These are phyloP conservation scores for Parascotia fuliginaria DNA, from an alignment of 2,888 invertebrate genomes.

Conservation along the genomic window DNA sequence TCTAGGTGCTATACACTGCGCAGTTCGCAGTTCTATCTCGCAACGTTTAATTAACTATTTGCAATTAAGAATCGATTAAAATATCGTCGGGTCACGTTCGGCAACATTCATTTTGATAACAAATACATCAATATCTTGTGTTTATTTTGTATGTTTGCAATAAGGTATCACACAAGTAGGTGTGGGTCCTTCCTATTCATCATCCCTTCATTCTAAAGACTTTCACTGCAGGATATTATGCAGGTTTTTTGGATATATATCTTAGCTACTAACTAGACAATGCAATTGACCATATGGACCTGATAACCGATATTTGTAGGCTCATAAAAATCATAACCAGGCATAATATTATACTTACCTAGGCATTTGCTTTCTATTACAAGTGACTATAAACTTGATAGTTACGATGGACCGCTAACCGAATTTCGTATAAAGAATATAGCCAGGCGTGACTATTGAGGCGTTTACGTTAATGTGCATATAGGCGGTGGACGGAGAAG, in stretches of 20 bases:
- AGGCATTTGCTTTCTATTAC: background rate
- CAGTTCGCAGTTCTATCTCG: conserved; percentile 73
- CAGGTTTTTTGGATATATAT: no score
- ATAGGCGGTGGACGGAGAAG: conserved; percentile 45
- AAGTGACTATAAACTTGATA: conserved; percentile 2
- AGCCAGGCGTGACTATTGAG: conserved; percentile 60
- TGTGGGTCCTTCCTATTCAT: no score
- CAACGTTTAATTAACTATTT: conserved; percentile 72
- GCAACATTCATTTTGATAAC: conserved; percentile 67
- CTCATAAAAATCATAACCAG: no score
- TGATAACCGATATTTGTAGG: no score
- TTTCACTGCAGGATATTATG: no score
- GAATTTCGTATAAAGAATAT: conserved; percentile 38
- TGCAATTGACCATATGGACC: no score
- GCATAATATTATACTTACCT: no score
- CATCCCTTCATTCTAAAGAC: no score
- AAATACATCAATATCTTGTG: conserved; percentile 32
- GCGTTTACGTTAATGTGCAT: conserved; percentile 60
- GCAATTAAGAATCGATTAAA: conserved; percentile 84
- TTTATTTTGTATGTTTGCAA: conserved; percentile 45
- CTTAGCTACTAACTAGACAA: no score
- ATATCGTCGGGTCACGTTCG: conserved; percentile 72
- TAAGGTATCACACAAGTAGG: no score
- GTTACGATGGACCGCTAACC: conserved; percentile 36
- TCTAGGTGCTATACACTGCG: conserved; percentile 58